phyloP scores from a whole-genome alignment of 2,113 vertebrate genomes.

The Austrofundulus limnaeus region DNA sequence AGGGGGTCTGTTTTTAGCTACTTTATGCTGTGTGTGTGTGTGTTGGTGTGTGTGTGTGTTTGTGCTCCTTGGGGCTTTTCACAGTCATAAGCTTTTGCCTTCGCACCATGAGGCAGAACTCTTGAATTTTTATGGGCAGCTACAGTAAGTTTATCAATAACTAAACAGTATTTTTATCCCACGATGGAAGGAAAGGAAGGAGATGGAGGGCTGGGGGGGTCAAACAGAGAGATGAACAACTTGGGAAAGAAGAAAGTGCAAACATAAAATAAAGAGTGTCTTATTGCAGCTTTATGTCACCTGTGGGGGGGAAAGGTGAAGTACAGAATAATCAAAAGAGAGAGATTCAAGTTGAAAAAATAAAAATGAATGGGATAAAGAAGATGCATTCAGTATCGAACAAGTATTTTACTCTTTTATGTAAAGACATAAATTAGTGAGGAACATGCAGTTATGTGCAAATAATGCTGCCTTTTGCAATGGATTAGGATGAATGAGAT shows the following conservation, averaged over 20 bases:
- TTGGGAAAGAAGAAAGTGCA: not conserved
- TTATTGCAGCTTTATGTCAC: slow-evolving; percentile 19
- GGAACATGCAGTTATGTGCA: slow-evolving; percentile 15
- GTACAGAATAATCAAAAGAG: not conserved
- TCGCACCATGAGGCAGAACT: slow-evolving; percentile 48
- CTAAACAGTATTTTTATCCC: slow-evolving; percentile 53
- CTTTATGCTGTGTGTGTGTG: slow-evolving; percentile 21
- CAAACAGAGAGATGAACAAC: slow-evolving; percentile 27
- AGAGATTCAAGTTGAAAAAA: not conserved
- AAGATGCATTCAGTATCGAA: slow-evolving; percentile 27
- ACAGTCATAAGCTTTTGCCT: slow-evolving; percentile 58
- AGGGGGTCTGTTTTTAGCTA: slow-evolving; percentile 43
- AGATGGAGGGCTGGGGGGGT: slow-evolving; percentile 12
- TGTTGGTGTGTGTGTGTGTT: slow-evolving; percentile 6
- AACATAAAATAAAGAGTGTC: not conserved
- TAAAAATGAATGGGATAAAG: slow-evolving; percentile 31
- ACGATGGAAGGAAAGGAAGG: not conserved
- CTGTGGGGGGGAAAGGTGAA: slow-evolving; percentile 44
- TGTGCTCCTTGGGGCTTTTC: slow-evolving; percentile 46
- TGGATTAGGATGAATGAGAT: not conserved
- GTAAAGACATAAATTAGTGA: slow-evolving; percentile 33
- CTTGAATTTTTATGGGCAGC: slow-evolving; percentile 66
- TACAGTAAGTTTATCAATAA: slow-evolving; percentile 64
- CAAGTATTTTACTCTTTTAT: slow-evolving; percentile 32
- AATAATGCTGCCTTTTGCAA: slow-evolving; percentile 1